Conservation (phyloP, 2,797 vertebrate genomes). For the Myoxocephalus aenaeus region DNA sequence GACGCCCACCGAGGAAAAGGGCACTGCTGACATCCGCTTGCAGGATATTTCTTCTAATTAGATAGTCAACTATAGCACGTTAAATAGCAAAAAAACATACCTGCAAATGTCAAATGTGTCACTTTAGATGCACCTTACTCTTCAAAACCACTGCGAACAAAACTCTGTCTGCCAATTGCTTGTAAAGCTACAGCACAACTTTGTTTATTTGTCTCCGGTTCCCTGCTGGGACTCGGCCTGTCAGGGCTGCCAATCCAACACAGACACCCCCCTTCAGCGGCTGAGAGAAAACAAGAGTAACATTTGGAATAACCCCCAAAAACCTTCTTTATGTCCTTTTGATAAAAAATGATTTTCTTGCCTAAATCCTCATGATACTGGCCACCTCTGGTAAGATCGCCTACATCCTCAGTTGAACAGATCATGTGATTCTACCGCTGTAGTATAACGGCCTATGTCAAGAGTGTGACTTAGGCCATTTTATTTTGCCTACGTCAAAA, state of each 20-base stretch:
- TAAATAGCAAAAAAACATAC: background rate
- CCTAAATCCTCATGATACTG: too few relatives aligned
- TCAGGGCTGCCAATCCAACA: background rate
- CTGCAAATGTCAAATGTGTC: background rate
- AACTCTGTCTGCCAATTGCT: too few relatives aligned
- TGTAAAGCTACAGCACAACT: too few relatives aligned
- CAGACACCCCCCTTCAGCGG: background rate
- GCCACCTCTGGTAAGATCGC: too few relatives aligned
- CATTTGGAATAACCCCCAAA: background rate
- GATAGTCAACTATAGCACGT: background rate
- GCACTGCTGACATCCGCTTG: background rate
- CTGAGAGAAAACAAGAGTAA: background rate
- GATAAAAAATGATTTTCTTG: too few relatives aligned
- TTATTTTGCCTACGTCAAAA: too few relatives aligned
- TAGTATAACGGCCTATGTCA: too few relatives aligned
- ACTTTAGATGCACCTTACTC: conserved; percentile 5
- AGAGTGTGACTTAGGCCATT: too few relatives aligned
- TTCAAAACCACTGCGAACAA: too few relatives aligned
- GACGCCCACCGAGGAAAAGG: conserved; percentile 6
- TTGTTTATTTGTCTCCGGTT: background rate
- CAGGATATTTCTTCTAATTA: background rate
- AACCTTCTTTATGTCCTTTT: background rate
- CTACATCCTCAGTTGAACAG: too few relatives aligned
- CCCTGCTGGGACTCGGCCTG: background rate
- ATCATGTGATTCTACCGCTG: too few relatives aligned